Conservation (phyloP, 1,140 invertebrate genomes). For the Rhizoglyphus robini region DNA sequence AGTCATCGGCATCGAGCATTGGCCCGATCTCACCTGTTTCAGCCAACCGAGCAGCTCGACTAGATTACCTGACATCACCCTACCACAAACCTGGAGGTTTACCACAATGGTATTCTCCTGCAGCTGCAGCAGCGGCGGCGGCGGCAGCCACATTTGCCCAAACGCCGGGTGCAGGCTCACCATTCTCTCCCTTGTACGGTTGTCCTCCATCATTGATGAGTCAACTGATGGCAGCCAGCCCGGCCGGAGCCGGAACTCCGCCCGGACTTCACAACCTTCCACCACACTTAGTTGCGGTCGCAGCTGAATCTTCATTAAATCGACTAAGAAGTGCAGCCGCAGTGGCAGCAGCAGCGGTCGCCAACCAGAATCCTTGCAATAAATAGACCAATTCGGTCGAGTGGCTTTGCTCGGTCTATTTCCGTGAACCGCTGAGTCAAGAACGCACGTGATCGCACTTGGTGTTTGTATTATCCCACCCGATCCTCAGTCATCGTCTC, state of each 20-base stretch:
- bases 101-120: neutral
- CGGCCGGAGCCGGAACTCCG: neutral
- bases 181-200: conserved; percentile 14
- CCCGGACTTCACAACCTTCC: conserved; percentile 15
- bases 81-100: neutral
- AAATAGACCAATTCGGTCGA: no score
- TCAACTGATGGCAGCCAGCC: conserved; percentile 25
- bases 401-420: no score
- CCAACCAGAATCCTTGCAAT: neutral
- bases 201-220: conserved; percentile 21
- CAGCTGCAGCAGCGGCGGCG: conserved; percentile 8
- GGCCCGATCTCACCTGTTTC: conserved; percentile 20
- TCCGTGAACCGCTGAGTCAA: no score
- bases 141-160: neutral
- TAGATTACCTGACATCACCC: neutral
- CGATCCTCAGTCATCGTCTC: no score
- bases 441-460: no score
- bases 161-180: neutral
- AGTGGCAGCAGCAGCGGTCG: conserved; percentile 20
- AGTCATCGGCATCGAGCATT: neutral
- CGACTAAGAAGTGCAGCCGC: conserved; percentile 25
- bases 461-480: no score
- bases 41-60: conserved; percentile 21
- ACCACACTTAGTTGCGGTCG: conserved; percentile 19
- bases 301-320: conserved; percentile 24